Evolutionary conservation across 2,797 vertebrate genomes (phyloP).

Genomic region (Adrianichthys oophorus): DNA sequence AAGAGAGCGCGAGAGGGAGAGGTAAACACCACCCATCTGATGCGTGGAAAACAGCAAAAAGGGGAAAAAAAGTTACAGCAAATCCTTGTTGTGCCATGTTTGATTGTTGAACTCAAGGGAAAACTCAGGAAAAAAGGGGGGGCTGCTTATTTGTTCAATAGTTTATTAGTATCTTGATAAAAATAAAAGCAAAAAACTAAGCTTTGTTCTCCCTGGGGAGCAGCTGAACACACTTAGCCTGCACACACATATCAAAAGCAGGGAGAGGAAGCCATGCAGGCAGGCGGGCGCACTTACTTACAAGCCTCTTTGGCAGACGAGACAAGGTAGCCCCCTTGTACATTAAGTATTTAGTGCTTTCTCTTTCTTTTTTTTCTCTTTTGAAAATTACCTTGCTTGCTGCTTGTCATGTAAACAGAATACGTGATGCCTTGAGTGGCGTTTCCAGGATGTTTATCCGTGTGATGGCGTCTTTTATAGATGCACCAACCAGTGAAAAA

Average conservation of each 20-base stretch:
- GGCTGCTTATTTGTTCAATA: slow-evolving; percentile 80
- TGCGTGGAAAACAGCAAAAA: background rate
- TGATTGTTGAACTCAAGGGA: slow-evolving; percentile 46
- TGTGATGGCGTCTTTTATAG: slow-evolving; percentile 74
- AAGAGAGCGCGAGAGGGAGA: slow-evolving; percentile 89
- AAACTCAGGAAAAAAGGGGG: slow-evolving; percentile 22
- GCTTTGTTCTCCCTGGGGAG: slow-evolving; percentile 56
- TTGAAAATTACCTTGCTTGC: slow-evolving; percentile 78
- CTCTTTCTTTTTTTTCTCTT: slow-evolving; percentile 52
- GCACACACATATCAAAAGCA: slow-evolving; percentile 72
- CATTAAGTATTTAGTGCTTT: slow-evolving; percentile 82
- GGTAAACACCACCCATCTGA: slow-evolving; percentile 37
- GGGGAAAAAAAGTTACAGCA: background rate
- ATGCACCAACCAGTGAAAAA: slow-evolving; percentile 59
- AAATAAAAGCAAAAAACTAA: slow-evolving; percentile 55
- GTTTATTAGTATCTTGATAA: slow-evolving; percentile 68
- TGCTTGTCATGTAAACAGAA: slow-evolving; percentile 84
- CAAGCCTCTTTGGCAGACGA: slow-evolving; percentile 65
- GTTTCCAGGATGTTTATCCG: slow-evolving; percentile 79
- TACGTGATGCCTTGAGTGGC: slow-evolving; percentile 77
- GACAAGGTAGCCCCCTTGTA: slow-evolving; percentile 74
- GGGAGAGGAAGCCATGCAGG: slow-evolving; percentile 51
- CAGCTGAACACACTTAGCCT: slow-evolving; percentile 63
- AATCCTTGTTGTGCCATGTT: background rate
- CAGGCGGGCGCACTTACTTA: slow-evolving; percentile 52